Evolutionary conservation across 1,140 invertebrate genomes (phyloP).

Genomic region (Lucilia cuprina): DNA sequence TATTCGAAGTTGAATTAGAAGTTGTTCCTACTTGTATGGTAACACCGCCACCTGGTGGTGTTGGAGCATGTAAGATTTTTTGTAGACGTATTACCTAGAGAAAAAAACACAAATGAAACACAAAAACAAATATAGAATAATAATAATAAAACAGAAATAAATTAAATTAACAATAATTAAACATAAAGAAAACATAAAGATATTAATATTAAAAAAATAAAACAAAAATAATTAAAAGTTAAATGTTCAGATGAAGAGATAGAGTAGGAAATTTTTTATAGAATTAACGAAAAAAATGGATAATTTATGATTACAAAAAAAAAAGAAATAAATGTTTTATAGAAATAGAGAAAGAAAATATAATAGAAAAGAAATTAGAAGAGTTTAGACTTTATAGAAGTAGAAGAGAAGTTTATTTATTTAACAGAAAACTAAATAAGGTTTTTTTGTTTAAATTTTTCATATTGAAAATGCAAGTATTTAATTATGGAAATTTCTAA

Average conservation of each 20-base stretch:
- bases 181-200: not conserved
- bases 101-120: conserved; percentile 30
- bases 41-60: conserved; percentile 59
- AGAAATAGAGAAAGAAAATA: conserved; percentile 12
- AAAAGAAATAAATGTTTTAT: not conserved
- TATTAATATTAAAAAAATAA: not conserved
- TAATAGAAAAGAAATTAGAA: not conserved
- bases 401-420: not conserved
- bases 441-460: not conserved
- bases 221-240: not conserved
- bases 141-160: conserved; percentile 15
- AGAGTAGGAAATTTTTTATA: not conserved
- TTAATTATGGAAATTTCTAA: not conserved
- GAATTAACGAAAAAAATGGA: too few species aligned
- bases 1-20: conserved; percentile 60
- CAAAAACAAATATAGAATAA: conserved; percentile 10
- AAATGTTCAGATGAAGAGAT: not conserved
- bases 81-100: conserved; percentile 62
- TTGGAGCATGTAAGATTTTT: conserved; percentile 60
- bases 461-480: not conserved
- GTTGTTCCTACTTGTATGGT: conserved; percentile 61
- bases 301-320: too few species aligned
- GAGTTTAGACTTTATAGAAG: not conserved
- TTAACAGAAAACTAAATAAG: not conserved
- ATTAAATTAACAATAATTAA: conserved; percentile 8